Evolutionary conservation across 2,113 vertebrate species (phyloP).

Genomic region (Trematocara macrostoma): DNA sequence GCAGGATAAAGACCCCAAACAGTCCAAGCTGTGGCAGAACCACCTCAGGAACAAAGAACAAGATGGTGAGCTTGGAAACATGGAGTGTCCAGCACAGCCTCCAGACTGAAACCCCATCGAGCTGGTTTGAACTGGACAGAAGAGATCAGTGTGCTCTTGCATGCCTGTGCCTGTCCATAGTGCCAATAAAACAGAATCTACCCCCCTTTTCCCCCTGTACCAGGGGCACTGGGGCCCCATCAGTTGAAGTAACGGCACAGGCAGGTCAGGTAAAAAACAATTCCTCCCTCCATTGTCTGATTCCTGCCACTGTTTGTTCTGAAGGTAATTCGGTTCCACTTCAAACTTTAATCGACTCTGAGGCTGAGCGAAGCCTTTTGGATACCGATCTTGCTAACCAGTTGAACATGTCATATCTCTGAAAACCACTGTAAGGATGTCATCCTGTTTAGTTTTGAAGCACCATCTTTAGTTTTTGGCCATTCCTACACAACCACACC

Average conservation of each 20-base stretch:
- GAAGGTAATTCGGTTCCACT: neutral
- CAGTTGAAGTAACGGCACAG: neutral
- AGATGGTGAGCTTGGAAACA: neutral
- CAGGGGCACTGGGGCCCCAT: neutral
- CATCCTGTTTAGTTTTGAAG: neutral
- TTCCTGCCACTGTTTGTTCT: neutral
- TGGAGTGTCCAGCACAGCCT: neutral
- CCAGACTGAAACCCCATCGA: rapidly evolving
- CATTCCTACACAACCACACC: neutral
- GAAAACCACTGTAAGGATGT: neutral
- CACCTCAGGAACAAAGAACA: neutral
- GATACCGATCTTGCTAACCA: neutral
- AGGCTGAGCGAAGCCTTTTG: neutral
- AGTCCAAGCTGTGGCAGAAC: neutral
- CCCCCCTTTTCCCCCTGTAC: neutral
- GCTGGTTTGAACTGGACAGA: neutral
- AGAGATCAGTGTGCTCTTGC: neutral
- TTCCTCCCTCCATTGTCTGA: neutral
- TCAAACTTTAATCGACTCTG: neutral
- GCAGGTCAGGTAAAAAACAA: neutral
- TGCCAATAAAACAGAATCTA: neutral
- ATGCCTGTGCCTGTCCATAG: neutral
- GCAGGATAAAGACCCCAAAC: neutral
- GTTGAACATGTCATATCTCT: neutral
- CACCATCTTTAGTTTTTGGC: neutral